Evolutionary conservation across 35 echinoderm and acorn worm species (phyloP), one percentile per base, ranked within the genome.

Genomic region (Chiridota heheva): DNA sequence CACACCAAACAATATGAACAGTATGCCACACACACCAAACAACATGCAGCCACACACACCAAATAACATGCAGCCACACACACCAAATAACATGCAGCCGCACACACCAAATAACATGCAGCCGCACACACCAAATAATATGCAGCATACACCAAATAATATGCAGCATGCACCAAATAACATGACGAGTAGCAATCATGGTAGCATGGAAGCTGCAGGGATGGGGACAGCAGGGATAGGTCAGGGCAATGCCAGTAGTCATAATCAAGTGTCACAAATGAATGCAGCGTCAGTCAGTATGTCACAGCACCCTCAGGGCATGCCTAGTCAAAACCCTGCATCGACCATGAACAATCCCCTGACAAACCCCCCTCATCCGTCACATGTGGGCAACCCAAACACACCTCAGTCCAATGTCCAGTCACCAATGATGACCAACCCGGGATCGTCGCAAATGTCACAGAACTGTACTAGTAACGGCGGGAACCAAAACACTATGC

Each of bases 71-170:
- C 51, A 49, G 40, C 90, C 90, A 38, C 90, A 88, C 47, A 93
- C 90, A 30, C 90, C 84, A 63, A 87, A 87, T 60, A 87, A 60
- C 40, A 93, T 93, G 90, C 85, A 49, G 40, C 90, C 90, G 30
- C 90, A 88, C 47, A 93, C 90, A 30, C 90, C 84, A 63, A 87
- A 87, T 60, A 87, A 76, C 33, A 88, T 88, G 90, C 51, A 49
- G 40, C 90, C 90, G 30, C 90, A 88, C 47, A 93, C 90, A 30
- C 90, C 84, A 63, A 87, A 87, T 60, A 87, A 60, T 46, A 93
- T 93, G 90, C 85, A 77, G 24, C 42, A 74, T 34, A 88, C 88
- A n/a, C 81, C 79, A 17, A 87, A 70, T 49, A 76, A 62, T 61
- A 86, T 86, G 84, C 42, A 46, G 84, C 73, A 71, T 55, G 53